A percentile compares a stretch with the other conserved stretches of the same genome.
phyloP scores from a whole-genome alignment of 2,888 invertebrate genomes.

The Cylloceria caligata region DNA sequence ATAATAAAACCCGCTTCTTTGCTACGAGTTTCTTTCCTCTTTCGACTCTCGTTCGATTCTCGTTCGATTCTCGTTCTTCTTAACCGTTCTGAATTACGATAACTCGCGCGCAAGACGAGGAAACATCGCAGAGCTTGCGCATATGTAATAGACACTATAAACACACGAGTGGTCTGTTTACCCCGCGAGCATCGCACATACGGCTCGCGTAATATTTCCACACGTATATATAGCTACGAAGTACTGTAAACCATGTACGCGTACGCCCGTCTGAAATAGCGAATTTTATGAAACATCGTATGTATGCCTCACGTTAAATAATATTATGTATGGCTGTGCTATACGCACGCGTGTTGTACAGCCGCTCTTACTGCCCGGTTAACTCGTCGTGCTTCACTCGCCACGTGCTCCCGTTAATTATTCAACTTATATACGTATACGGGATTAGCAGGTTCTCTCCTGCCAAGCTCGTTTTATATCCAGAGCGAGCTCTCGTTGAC shows the following conservation, averaged over 20 bases:
- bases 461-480: conserved; percentile 59
- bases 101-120: conserved; percentile 3
- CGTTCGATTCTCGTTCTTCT: conserved; percentile 9
- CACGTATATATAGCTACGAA: conserved; percentile 23
- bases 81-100: conserved; percentile 40
- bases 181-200: not conserved
- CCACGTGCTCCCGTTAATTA: conserved; percentile 67
- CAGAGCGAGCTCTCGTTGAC: conserved; percentile 33
- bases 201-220: conserved; percentile 15
- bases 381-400: conserved; percentile 64
- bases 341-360: not conserved
- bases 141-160: conserved; percentile 44
- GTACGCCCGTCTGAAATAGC: conserved; percentile 50
- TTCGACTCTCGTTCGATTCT: not conserved
- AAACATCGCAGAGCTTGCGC: conserved; percentile 15
- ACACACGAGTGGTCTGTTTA: conserved; percentile 48
- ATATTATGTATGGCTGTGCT: conserved; percentile 29
- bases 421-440: conserved; percentile 60
- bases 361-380: conserved; percentile 21
- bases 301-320: conserved; percentile 40
- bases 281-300: conserved; percentile 66
- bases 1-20: conserved; percentile 40
- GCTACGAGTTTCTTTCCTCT: conserved; percentile 35
- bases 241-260: conserved; percentile 46
- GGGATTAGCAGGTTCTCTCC: conserved; percentile 65